Base-by-base conservation (phyloP, 1,140 invertebrate genomes). In the Pygmarrhopalites habei region DNA sequence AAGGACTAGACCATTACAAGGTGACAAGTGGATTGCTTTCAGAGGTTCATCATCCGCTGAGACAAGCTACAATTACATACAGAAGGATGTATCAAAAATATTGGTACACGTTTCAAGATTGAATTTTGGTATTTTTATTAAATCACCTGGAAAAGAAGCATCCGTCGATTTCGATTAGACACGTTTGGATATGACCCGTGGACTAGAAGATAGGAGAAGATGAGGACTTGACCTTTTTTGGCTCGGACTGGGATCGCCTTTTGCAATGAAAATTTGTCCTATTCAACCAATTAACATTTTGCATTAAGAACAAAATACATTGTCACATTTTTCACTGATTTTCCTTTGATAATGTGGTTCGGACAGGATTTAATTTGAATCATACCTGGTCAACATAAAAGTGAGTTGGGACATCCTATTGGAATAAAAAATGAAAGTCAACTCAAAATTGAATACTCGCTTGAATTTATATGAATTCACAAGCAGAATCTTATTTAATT, bases 151-250 rank as follows among this genome's bases (percentile, higher is more conserved):
- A 80, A 72, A 1, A 85, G 75, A 62, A 83, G 79, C 82, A 85
- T 84, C 0, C 82, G 73, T 2, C 82, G 75, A 0, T 75, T 71
- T 23, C 75, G 70, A 2, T 67, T 71, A 1, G 81, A 82, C 2
- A 73, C 65, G 72, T 85, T 84, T 17, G 79, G 65, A 19, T 82
- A 82, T 43, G 82, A 83, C 12, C 82, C 82, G 72, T 85, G 82
- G 17, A 85, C 70, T 19, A 82, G 70, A 2, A 84, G 73, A 70
- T 84, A 84, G 0, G 81, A 83, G 70, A 84, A 84, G 26, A 84
- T 75, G 4, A 83, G 74, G 2, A 84, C 73, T 35, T 84, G 80
- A 1, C 81, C 81, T 23, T 77, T 77, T 57, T 79, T 77, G 0
- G 81, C 81, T 0, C 72, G 60, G 0, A 84, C 74, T 3, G 82